phyloP scores from a whole-genome alignment of 2,113 vertebrate species.

The Antechinus stuartii region DNA sequence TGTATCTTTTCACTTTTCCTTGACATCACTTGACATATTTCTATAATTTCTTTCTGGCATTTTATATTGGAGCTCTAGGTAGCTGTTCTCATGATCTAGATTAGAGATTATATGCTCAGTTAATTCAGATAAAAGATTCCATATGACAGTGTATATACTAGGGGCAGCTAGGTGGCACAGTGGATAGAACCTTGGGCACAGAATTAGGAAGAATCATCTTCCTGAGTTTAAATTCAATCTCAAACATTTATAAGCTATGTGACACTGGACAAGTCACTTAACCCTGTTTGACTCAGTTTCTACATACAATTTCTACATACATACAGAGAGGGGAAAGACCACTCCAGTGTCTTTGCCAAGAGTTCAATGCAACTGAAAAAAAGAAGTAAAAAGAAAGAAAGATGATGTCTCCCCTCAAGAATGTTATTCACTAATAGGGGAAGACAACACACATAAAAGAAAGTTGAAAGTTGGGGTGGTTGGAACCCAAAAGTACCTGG shows the following conservation, averaged over 20 bases:
- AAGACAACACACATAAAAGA: background rate
- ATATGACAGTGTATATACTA: background rate
- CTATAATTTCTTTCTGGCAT: background rate
- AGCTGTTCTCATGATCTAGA: background rate
- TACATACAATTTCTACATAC: no score
- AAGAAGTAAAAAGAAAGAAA: background rate
- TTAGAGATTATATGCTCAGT: background rate
- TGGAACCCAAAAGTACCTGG: background rate
- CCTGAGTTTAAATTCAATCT: background rate
- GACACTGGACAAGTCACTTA: background rate
- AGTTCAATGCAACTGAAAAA: no score
- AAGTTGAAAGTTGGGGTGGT: background rate
- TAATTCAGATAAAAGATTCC: background rate
- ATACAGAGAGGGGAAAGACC: no score
- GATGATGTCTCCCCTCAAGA: background rate
- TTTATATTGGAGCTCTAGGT: background rate
- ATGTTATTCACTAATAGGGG: background rate
- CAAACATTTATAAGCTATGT: background rate
- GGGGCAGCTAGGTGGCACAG: background rate
- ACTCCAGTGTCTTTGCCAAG: no score
- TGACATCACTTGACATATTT: background rate
- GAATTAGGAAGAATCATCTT: background rate
- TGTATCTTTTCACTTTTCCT: background rate
- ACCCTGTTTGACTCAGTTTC: background rate
- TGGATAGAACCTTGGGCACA: background rate